Percentiles rank a stretch among this genome's conserved stretches.
These are phyloP conservation scores for Megaceryle alcyon DNA, from an alignment of 2,797 vertebrate genomes.

Conservation along the genomic window DNA sequence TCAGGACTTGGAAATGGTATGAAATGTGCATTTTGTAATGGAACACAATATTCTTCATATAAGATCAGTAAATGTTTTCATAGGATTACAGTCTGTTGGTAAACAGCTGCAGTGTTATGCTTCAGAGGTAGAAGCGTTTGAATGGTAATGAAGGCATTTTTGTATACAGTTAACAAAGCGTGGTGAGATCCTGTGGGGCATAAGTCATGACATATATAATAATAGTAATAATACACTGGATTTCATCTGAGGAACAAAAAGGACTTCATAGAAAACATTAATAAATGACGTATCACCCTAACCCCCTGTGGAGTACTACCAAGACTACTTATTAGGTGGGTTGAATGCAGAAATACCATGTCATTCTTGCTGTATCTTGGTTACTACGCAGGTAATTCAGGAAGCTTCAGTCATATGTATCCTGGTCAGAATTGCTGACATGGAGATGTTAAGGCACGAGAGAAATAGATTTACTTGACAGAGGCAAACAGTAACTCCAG, in stretches of 20 bases:
- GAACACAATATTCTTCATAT: not conserved
- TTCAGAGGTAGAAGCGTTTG: not conserved
- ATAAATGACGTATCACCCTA: not conserved
- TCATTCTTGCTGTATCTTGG: not conserved
- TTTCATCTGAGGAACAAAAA: slow-evolving; percentile 18
- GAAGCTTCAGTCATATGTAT: not conserved
- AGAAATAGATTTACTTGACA: not conserved
- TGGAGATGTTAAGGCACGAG: not conserved
- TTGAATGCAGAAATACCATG: not conserved
- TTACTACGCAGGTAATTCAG: not conserved
- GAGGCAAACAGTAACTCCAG: not conserved
- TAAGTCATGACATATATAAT: not conserved
- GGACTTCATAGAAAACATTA: not conserved
- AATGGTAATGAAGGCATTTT: slow-evolving; percentile 1
- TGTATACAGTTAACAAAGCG: not conserved
- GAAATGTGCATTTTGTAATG: not conserved
- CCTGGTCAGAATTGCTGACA: not conserved
- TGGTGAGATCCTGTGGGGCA: not conserved
- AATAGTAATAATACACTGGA: not conserved
- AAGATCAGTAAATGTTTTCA: not conserved
- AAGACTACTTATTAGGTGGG: not conserved
- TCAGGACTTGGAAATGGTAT: not conserved
- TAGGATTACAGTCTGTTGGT: not conserved
- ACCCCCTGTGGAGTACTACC: not conserved
- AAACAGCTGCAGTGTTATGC: not conserved